A percentile compares a stretch with the other conserved stretches of the same genome.
phyloP scores from a whole-genome alignment of 2,113 vertebrate genomes.

The Nibea coibor region DNA sequence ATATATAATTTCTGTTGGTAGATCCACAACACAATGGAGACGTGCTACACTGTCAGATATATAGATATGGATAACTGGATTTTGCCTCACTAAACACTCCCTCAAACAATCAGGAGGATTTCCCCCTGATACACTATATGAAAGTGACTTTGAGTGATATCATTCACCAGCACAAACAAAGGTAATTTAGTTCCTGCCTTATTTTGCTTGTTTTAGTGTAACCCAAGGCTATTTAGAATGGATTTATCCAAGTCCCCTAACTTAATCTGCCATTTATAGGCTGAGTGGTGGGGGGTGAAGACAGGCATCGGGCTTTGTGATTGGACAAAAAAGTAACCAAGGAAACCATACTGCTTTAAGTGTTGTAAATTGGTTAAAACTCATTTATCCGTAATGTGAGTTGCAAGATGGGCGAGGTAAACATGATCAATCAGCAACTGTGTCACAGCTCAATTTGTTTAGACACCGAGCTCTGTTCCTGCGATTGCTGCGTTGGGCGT shows the following conservation, averaged over 20 bases:
- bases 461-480: constrained; percentile 35
- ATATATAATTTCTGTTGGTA: not conserved
- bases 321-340: constrained; percentile 82
- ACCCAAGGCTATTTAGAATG: constrained; percentile 82
- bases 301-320: constrained; percentile 59
- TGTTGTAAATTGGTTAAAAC: constrained; percentile 80
- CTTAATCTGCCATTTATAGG: constrained; percentile 82
- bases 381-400: constrained; percentile 74
- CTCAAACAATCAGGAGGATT: constrained; percentile 31
- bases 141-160: constrained; percentile 78
- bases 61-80: constrained; percentile 7
- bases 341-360: constrained; percentile 79
- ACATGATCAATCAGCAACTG: constrained; percentile 77
- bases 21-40: not conserved
- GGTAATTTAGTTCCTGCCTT: constrained; percentile 80
- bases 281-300: constrained; percentile 62
- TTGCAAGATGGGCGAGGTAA: constrained; percentile 72
- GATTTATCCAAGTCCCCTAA: constrained; percentile 80
- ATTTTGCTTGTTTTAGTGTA: constrained; percentile 79
- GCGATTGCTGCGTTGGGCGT: constrained; percentile 22
- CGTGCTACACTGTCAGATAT: constrained; percentile 5
- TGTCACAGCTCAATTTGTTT: constrained; percentile 67
- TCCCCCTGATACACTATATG: constrained; percentile 27
- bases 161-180: constrained; percentile 73
- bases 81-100: constrained; percentile 30